phyloP scores from a whole-genome alignment of 2,888 invertebrate species.

The Cotesia congregata region DNA sequence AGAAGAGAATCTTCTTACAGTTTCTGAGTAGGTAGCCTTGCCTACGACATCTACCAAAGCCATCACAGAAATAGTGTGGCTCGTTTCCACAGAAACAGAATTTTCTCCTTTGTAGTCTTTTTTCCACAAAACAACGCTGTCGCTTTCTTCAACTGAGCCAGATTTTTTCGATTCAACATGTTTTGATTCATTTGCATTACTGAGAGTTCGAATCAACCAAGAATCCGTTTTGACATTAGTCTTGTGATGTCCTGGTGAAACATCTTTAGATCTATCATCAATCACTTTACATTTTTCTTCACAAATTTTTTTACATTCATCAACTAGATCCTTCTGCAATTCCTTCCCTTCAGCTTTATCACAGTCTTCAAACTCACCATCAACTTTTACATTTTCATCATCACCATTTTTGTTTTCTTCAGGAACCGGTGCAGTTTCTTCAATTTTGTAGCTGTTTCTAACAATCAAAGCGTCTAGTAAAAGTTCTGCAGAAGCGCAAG shows the following conservation, averaged over 20 bases:
- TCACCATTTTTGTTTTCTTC: background rate
- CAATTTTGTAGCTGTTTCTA: conserved; percentile 44
- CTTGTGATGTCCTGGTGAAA: conserved; percentile 41
- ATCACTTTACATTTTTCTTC: conserved; percentile 53
- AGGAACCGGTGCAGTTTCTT: conserved; percentile 7
- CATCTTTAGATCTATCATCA: conserved; percentile 30
- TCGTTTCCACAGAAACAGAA: conserved; percentile 31
- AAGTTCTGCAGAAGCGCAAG: conserved; percentile 65
- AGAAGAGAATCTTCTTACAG: conserved; percentile 55
- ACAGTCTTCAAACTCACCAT: conserved; percentile 23
- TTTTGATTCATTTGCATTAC: conserved; percentile 53
- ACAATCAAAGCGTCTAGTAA: conserved; percentile 61
- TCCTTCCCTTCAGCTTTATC: conserved; percentile 24
- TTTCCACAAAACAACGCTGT: conserved; percentile 4
- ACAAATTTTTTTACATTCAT: conserved; percentile 60
- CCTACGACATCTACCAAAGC: conserved; percentile 47
- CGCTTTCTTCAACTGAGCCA: background rate
- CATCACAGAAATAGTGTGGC: conserved; percentile 37
- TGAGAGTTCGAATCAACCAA: conserved; percentile 63
- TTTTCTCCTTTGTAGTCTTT: conserved; percentile 12
- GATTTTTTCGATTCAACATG: background rate
- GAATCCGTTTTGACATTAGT: conserved; percentile 63
- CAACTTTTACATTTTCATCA: background rate
- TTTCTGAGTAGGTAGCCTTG: conserved; percentile 63
- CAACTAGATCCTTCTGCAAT: conserved; percentile 53